phyloP scores from a whole-genome alignment of 2,888 invertebrate genomes.

The Macaria notata region DNA sequence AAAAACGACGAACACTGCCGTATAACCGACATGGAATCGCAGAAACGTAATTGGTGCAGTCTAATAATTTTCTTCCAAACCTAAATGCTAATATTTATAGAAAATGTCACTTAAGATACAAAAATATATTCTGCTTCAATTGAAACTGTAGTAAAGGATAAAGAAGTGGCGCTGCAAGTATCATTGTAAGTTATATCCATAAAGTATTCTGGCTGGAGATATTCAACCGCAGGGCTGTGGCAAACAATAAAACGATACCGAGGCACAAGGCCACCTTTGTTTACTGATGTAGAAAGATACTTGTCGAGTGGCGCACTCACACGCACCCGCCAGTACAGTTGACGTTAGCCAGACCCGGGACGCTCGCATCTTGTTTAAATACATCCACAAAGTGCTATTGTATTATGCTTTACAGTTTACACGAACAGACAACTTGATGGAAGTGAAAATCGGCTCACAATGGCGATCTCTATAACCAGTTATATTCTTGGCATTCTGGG shows the following conservation, averaged over 20 bases:
- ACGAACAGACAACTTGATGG: not conserved
- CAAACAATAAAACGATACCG: constrained; percentile 70
- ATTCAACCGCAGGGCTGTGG: constrained; percentile 66
- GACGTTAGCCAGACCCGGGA: constrained; percentile 28
- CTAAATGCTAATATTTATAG: too few species aligned
- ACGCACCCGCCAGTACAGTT: constrained; percentile 32
- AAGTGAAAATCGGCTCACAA: constrained; percentile 11
- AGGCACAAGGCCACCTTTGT: constrained; percentile 71
- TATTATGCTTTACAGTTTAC: not conserved
- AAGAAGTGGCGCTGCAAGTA: too few species aligned
- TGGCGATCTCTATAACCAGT: not conserved
- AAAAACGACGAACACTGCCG: too few species aligned
- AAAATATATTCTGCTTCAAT: too few species aligned
- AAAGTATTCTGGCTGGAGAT: constrained; percentile 29
- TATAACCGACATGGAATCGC: too few species aligned
- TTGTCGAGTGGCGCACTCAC: constrained; percentile 43
- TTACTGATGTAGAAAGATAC: constrained; percentile 70
- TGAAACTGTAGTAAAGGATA: too few species aligned
- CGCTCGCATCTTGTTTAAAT: constrained; percentile 20
- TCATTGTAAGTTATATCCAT: too few species aligned
- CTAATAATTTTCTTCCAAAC: too few species aligned
- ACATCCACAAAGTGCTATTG: constrained; percentile 22
- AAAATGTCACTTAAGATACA: too few species aligned
- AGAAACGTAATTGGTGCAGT: too few species aligned
- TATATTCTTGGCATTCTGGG: not conserved